Conservation (phyloP, 2,888 invertebrate species). For the Gisinianus flammeolus region DNA sequence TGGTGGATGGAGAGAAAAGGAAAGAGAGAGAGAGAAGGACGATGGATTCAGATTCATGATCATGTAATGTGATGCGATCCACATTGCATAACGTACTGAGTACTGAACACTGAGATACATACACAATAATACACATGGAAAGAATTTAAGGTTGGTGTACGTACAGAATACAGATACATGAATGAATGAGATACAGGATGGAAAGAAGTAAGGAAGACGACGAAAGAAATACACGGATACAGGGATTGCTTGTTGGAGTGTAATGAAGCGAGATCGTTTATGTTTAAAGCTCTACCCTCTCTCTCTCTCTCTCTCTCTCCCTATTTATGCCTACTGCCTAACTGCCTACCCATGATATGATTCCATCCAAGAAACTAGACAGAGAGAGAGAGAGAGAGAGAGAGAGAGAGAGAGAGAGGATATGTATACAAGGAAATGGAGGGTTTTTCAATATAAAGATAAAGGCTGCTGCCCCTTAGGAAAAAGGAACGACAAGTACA, state of each 20-base stretch:
- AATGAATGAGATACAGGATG: not conserved
- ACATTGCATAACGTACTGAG: not conserved
- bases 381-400: too few relatives aligned
- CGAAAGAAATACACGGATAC: conserved; percentile 2
- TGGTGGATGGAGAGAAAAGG: not conserved
- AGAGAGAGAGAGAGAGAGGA: too few relatives aligned
- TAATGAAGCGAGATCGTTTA: conserved; percentile 38
- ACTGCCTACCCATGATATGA: not conserved
- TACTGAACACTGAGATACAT: not conserved
- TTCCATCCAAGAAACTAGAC: not conserved
- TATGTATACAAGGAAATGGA: too few relatives aligned
- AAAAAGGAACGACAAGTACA: not conserved
- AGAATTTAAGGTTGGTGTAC: not conserved
- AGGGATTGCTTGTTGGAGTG: conserved; percentile 39
- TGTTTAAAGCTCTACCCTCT: not conserved
- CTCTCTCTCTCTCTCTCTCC: conserved; percentile 13
- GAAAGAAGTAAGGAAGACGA: not conserved
- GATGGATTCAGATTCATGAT: not conserved
- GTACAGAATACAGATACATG: not conserved
- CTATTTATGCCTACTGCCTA: not conserved
- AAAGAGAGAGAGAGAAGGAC: not conserved
- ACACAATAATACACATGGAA: not conserved
- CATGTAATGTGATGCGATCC: not conserved
- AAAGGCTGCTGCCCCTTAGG: not conserved
- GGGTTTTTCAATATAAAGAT: too few relatives aligned